Conservation (phyloP, 2,888 invertebrate species). For the Eurytoma adleriae region DNA sequence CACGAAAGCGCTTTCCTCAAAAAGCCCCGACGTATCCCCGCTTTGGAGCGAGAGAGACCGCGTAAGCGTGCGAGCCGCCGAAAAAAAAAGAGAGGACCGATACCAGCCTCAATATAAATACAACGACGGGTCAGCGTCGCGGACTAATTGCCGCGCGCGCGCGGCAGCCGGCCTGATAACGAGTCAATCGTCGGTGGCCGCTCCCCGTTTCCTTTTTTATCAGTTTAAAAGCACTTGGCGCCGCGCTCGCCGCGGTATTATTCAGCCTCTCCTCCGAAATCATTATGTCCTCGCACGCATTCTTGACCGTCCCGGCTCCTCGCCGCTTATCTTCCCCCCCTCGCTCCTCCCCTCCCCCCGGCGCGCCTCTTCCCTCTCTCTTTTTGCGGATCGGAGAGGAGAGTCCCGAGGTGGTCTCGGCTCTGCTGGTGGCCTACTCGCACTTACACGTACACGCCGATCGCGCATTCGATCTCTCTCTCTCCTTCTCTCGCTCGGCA, state of each 20-base stretch:
- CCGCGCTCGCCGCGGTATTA: constrained; percentile 38
- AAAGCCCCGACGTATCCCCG: too few species aligned
- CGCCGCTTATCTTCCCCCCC: constrained; percentile 42
- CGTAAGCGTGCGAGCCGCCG: neutral
- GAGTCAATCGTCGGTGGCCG: constrained; percentile 59
- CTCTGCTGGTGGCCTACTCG: constrained; percentile 76
- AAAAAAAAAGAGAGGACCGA: too few species aligned
- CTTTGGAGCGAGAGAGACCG: constrained; percentile 43
- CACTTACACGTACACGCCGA: constrained; percentile 72
- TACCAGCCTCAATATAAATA: too few species aligned
- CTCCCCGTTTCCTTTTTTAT: constrained; percentile 53
- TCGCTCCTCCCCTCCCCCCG: constrained; percentile 53
- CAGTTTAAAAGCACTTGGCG: constrained; percentile 58
- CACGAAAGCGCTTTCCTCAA: too few species aligned
- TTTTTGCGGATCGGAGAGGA: constrained; percentile 63
- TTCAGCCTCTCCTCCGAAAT: constrained; percentile 62
- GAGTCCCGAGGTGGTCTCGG: constrained; percentile 68
- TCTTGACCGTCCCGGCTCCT: constrained; percentile 8
- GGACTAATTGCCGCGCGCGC: constrained; percentile 5
- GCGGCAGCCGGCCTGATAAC: constrained; percentile 58
- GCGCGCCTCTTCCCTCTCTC: constrained; percentile 58
- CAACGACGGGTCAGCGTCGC: too few species aligned
- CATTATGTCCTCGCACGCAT: constrained; percentile 69
- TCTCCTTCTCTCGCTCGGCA: constrained; percentile 34
- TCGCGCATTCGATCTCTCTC: constrained; percentile 71